Evolutionary conservation across 2,113 vertebrate species (phyloP).

Genomic region (Trichomycterus rosablanca): DNA sequence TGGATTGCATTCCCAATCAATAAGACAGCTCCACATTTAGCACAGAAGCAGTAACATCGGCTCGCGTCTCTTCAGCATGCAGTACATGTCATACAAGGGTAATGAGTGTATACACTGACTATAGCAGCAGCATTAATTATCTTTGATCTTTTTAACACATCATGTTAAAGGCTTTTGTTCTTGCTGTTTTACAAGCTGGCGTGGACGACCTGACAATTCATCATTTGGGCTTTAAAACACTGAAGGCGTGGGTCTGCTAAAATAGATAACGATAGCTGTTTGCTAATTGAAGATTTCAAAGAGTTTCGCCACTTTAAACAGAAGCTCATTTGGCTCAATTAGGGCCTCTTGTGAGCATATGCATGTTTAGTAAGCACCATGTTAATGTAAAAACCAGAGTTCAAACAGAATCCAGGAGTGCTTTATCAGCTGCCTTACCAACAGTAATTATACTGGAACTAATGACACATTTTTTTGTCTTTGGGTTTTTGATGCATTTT

Average conservation of each 20-base stretch:
- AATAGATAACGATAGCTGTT: background rate
- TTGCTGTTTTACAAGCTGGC: background rate
- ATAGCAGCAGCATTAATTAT: background rate
- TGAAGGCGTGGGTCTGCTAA: background rate
- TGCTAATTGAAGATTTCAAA: background rate
- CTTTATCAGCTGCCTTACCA: constrained; percentile 4
- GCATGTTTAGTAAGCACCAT: background rate
- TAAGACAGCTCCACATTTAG: no score
- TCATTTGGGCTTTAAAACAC: no score
- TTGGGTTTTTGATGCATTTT: constrained; percentile 7
- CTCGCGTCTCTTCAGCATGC: no score
- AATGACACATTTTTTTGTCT: constrained; percentile 15
- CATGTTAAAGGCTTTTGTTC: constrained; percentile 7
- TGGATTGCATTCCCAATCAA: no score
- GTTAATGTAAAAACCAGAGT: constrained; percentile 6
- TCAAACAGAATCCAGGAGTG: background rate
- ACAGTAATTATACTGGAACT: constrained; percentile 13
- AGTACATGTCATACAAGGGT: no score
- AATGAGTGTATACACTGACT: background rate
- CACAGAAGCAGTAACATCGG: no score
- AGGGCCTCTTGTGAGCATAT: constrained; percentile 5
- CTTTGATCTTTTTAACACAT: constrained; percentile 2
- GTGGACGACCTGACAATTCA: no score
- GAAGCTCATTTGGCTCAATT: constrained; percentile 4
- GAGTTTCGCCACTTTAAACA: background rate